Conservation (phyloP, 2,113 vertebrate species). For the Naja naja region DNA sequence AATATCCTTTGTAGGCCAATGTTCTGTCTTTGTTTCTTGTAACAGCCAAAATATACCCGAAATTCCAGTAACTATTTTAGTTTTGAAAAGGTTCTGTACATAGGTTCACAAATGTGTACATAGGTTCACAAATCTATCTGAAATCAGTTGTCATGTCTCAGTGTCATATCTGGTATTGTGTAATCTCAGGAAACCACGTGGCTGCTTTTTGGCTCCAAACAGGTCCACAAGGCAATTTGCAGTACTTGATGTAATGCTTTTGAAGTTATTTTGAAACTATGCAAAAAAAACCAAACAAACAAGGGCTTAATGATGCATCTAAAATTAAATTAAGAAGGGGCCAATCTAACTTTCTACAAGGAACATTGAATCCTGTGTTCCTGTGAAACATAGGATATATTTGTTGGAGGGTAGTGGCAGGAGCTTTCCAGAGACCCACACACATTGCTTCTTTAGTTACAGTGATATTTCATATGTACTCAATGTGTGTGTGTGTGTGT, state of each 20-base stretch:
- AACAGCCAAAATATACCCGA: slow-evolving; percentile 28
- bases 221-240: not conserved
- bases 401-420: not conserved
- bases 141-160: not conserved
- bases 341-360: not conserved
- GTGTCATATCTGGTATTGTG: not conserved
- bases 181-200: not conserved
- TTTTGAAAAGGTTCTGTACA: slow-evolving; percentile 7
- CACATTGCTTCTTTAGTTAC: not conserved
- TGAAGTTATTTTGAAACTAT: not conserved
- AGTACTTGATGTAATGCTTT: not conserved
- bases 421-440: not conserved
- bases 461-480: not conserved
- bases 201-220: not conserved
- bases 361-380: not conserved
- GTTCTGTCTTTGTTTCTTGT: slow-evolving; percentile 29
- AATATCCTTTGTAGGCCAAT: not conserved
- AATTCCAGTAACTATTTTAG: slow-evolving; percentile 37
- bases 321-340: not conserved
- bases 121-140: not conserved
- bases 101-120: not conserved
- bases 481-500: not conserved
- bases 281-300: not conserved
- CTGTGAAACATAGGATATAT: not conserved
- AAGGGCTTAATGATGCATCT: not conserved